Evolutionary conservation across 2,888 invertebrate genomes (phyloP), one percentile per base, ranked within the genome.

Genomic region (Willowsia nigromaculata): DNA sequence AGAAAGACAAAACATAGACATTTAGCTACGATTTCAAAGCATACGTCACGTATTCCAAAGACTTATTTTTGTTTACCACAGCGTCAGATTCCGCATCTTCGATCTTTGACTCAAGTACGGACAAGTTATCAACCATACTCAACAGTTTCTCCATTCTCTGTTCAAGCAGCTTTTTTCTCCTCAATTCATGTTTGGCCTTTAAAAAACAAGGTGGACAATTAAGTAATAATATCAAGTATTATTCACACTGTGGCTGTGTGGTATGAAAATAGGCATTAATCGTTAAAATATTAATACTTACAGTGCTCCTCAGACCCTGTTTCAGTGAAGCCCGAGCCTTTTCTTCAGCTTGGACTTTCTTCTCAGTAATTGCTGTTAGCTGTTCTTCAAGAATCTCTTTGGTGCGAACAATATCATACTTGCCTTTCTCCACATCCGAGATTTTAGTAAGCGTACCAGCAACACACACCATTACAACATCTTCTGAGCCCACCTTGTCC

Each of bases 51-150:
- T n/a, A n/a, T n/a, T n/a, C n/a, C n/a, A n/a, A n/a, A n/a, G n/a
- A n/a, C n/a, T n/a, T n/a, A n/a, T n/a, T n/a, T 33, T 53, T 6
- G 62, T 50, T 71, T 90, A 92, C 92, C 87, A 81, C 50, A 25
- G 89, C 92, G 86, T 92, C 92, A 2, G 92, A 91, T 37, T 90
- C 88, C 15, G 92, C 90, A 62, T 91, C 92, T 68, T 92, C 92
- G 13, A 92, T 91, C 83, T 91, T 89, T 22, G 91, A 80, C 6
- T 76, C 74, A 11, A 92, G 88, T 0, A 88, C 90, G 18, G 91
- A 87, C 40, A 92, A 74, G 76, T 91, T 92, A 82, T 91, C 91
- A 37, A 92, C 84, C 43, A 92, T 74, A 15, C 71, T 85, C 15
- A 84, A 71, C 18, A 92, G 68, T 50, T 92, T 92, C 11, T 92